Conservation (phyloP, 2,113 vertebrate species). For the Petrocephalus zakoni region DNA sequence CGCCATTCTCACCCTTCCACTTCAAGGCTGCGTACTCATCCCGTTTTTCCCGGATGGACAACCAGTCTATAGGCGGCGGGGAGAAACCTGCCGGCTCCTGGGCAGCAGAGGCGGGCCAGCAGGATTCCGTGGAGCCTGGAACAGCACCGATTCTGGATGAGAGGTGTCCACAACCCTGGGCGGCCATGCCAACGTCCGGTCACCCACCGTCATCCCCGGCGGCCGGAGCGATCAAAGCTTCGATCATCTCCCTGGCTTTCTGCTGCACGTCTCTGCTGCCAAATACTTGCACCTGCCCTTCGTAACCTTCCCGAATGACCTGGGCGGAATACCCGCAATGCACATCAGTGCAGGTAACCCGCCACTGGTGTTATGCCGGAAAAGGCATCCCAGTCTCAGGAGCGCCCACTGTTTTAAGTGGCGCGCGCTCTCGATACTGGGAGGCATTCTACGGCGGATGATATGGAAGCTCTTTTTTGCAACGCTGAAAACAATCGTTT, state of each 20-base stretch:
- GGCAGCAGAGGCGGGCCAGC: slow-evolving; percentile 44
- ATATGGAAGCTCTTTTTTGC: too few relatives aligned
- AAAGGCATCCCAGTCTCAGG: too few relatives aligned
- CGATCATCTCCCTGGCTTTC: slow-evolving; percentile 79
- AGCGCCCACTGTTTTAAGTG: too few relatives aligned
- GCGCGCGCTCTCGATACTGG: too few relatives aligned
- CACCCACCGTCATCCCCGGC: slow-evolving; percentile 19
- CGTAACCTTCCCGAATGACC: slow-evolving; percentile 67
- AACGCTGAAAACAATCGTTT: too few relatives aligned
- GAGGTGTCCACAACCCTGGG: background rate
- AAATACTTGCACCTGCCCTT: slow-evolving; percentile 75
- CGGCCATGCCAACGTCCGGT: background rate
- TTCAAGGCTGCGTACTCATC: slow-evolving; percentile 77
- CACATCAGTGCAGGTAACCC: too few relatives aligned
- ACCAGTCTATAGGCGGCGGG: slow-evolving; percentile 70
- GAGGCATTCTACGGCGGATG: too few relatives aligned
- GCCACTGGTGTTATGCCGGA: too few relatives aligned
- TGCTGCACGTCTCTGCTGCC: slow-evolving; percentile 65
- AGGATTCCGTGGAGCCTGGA: slow-evolving; percentile 22
- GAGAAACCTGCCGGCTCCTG: slow-evolving; percentile 21
- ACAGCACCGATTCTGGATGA: background rate
- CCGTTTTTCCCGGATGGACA: slow-evolving; percentile 69
- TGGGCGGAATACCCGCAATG: slow-evolving; percentile 37
- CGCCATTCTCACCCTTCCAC: slow-evolving; percentile 74
- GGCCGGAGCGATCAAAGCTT: slow-evolving; percentile 53